Evolutionary conservation across 2,113 vertebrate genomes (phyloP).

Genomic region (Struthio camelus): DNA sequence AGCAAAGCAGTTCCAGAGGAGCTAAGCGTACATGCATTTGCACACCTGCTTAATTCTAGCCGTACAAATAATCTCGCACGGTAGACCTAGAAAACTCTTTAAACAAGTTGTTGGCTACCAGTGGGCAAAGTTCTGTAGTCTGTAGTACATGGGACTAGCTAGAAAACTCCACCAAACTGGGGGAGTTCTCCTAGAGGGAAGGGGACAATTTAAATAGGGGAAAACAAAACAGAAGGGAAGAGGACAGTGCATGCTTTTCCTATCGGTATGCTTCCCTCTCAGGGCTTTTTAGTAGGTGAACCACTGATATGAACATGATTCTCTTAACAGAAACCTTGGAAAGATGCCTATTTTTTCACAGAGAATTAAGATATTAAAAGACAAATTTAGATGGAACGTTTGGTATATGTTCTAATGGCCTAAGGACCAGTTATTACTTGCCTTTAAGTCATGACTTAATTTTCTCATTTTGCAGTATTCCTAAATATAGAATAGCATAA

Average conservation of each 20-base stretch:
- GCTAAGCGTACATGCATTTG: not conserved
- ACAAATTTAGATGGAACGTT: not conserved
- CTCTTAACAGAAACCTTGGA: not conserved
- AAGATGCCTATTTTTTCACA: not conserved
- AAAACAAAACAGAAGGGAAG: not conserved
- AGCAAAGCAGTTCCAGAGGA: not conserved
- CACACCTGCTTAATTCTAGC: not conserved
- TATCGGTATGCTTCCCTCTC: not conserved
- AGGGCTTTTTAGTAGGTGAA: not conserved
- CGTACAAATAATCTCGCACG: not conserved
- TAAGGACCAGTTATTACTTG: not conserved
- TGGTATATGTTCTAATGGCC: not conserved
- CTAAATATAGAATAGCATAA: not conserved
- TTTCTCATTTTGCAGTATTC: not conserved
- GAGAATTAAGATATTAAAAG: not conserved
- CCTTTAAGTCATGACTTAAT: not conserved
- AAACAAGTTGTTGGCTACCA: not conserved
- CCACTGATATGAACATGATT: too few relatives aligned
- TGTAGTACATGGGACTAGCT: not conserved
- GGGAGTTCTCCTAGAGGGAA: not conserved
- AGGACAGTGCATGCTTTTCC: not conserved
- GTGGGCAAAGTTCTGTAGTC: not conserved
- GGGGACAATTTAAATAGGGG: not conserved
- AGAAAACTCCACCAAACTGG: not conserved
- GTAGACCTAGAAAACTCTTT: not conserved